Conservation (phyloP, 1,140 invertebrate genomes). For the Drosophila ercepeae region DNA sequence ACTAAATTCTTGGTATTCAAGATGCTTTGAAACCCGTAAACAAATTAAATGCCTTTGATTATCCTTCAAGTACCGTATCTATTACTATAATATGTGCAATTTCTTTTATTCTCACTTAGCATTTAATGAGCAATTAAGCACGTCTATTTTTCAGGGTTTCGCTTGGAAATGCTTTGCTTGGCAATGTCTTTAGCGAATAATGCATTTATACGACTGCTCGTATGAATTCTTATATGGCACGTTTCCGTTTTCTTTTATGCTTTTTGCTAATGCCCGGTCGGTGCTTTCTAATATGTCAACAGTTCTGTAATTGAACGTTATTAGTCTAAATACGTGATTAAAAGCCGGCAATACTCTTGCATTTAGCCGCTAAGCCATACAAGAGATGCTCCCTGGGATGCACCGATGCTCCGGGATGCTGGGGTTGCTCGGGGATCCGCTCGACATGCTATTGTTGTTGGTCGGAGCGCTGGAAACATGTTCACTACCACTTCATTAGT, state of each 20-base stretch:
- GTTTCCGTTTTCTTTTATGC: slow-evolving; percentile 39
- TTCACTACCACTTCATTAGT: slow-evolving; percentile 64
- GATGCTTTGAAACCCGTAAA: neutral
- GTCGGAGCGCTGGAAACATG: slow-evolving; percentile 44
- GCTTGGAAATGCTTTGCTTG: neutral
- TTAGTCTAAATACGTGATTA: slow-evolving; percentile 67
- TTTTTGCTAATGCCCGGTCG: slow-evolving; percentile 13
- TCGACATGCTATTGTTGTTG: slow-evolving; percentile 26
- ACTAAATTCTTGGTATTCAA: neutral
- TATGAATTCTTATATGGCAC: slow-evolving; percentile 24
- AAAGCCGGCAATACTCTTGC: slow-evolving; percentile 54
- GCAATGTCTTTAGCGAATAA: slow-evolving; percentile 4
- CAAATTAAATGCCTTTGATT: neutral
- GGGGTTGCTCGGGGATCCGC: slow-evolving; percentile 1
- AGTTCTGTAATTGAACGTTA: slow-evolving; percentile 63
- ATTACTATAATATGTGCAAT: neutral
- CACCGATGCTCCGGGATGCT: neutral
- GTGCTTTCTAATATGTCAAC: slow-evolving; percentile 61
- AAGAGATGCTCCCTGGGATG: neutral
- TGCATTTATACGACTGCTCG: slow-evolving; percentile 17
- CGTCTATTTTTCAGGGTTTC: slow-evolving; percentile 2
- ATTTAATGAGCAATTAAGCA: slow-evolving; percentile 19
- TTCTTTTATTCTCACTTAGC: slow-evolving; percentile 1
- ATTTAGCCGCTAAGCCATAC: slow-evolving; percentile 4
- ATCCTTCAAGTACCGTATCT: neutral